Evolutionary conservation across 2,888 invertebrate genomes (phyloP).

Genomic region (Drosophila meridiana): DNA sequence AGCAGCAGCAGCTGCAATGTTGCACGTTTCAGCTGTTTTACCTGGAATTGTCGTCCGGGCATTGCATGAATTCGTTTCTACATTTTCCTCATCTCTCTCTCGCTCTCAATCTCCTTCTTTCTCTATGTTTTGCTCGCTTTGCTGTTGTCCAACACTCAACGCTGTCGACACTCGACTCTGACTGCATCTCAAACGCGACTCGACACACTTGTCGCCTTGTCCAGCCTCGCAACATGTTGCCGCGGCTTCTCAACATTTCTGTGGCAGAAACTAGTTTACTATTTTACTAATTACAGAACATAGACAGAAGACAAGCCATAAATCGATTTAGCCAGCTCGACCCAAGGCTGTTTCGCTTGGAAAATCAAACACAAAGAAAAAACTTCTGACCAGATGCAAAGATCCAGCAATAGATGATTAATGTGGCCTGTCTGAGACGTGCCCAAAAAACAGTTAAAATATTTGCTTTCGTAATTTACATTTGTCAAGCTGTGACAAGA

Average conservation of each 20-base stretch:
- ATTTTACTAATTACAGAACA: conserved; percentile 57
- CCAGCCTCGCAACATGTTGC: conserved; percentile 69
- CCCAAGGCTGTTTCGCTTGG: conserved; percentile 58
- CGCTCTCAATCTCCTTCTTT: conserved; percentile 1
- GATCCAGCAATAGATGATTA: conserved; percentile 41
- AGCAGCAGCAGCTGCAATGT: conserved; percentile 24
- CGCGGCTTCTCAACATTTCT: conserved; percentile 57
- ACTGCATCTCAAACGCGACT: conserved; percentile 28
- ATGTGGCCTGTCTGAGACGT: conserved; percentile 8
- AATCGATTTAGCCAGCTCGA: conserved; percentile 58
- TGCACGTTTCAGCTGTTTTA: conserved; percentile 64
- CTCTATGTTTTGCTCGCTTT: conserved; percentile 1
- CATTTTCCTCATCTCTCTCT: conserved; percentile 1
- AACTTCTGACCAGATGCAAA: conserved; percentile 32
- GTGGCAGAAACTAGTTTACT: conserved; percentile 50
- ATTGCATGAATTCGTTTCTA: conserved; percentile 52
- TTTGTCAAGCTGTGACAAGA: conserved; percentile 36
- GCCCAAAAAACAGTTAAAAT: conserved; percentile 16
- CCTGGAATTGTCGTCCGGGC: conserved; percentile 53
- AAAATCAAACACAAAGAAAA: conserved; percentile 22
- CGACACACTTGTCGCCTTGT: conserved; percentile 59
- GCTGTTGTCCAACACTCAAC: conserved; percentile 47
- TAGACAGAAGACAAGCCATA: conserved; percentile 46
- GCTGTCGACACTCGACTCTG: conserved; percentile 48
- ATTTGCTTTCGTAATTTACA: conserved; percentile 44